Conservation (phyloP, 2,113 vertebrate species). For the Hippolais icterina region DNA sequence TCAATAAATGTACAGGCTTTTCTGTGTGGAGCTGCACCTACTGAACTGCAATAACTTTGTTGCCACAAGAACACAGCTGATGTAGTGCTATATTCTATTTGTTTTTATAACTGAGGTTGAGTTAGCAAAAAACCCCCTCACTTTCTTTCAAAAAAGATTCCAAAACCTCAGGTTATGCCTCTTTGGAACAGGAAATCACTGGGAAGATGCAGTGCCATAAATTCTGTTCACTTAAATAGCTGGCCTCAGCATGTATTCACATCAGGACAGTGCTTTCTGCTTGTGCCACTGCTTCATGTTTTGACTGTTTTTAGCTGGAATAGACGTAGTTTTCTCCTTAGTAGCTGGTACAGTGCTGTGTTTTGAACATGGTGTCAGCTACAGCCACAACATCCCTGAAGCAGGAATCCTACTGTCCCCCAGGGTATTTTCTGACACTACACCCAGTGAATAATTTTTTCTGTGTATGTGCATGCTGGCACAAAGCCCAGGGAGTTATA, state of each 20-base stretch:
- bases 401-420: not conserved
- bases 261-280: not conserved
- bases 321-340: not conserved
- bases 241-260: not conserved
- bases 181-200: not conserved
- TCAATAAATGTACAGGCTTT: not conserved
- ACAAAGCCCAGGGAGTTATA: not conserved
- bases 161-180: not conserved
- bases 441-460: constrained; percentile 8
- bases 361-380: not conserved
- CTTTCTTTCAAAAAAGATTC: not conserved
- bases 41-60: not conserved
- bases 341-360: not conserved
- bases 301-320: not conserved
- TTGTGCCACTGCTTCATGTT: not conserved
- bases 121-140: not conserved
- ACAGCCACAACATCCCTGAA: not conserved
- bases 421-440: not conserved
- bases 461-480: not conserved
- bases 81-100: not conserved
- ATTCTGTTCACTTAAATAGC: not conserved
- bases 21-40: not conserved
- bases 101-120: not conserved
- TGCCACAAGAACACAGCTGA: not conserved
- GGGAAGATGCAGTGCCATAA: not conserved